Conservation (phyloP, 2,113 vertebrate genomes). For the Leptocoma aspasia region DNA sequence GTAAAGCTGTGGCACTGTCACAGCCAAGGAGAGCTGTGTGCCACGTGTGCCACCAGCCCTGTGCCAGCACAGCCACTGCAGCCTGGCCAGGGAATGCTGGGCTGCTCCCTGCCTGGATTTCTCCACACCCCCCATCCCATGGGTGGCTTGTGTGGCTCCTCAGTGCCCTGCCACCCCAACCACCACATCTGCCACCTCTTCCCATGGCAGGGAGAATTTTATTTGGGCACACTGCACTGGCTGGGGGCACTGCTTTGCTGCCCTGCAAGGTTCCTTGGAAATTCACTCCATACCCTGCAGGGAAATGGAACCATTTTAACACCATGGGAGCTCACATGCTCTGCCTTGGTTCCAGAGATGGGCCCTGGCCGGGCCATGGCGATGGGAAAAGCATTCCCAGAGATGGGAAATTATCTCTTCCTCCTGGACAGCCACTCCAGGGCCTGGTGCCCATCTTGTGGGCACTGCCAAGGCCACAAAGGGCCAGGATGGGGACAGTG, state of each 20-base stretch:
- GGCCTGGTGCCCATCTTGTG: too few species aligned
- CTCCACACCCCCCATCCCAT: background rate
- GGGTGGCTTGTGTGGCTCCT: background rate
- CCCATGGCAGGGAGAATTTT: fast-evolving
- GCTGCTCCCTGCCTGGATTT: background rate
- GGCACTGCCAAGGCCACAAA: too few species aligned
- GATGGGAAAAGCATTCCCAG: background rate
- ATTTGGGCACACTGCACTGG: background rate
- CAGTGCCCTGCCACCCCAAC: background rate
- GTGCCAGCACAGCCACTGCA: background rate
- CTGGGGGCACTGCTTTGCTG: background rate
- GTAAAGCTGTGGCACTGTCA: background rate
- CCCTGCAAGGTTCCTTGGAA: background rate
- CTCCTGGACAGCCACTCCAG: too few species aligned
- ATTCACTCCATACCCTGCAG: background rate
- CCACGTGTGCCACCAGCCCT: background rate
- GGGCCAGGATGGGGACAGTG: too few species aligned
- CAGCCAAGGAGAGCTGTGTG: background rate
- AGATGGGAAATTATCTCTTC: too few species aligned
- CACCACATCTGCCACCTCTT: background rate
- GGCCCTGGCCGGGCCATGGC: background rate
- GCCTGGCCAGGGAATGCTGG: background rate
- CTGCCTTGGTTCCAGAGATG: background rate
- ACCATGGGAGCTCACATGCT: fast-evolving
- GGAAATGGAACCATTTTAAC: background rate